phyloP scores from a whole-genome alignment of 2,113 vertebrate species.

The Callorhinus ursinus region DNA sequence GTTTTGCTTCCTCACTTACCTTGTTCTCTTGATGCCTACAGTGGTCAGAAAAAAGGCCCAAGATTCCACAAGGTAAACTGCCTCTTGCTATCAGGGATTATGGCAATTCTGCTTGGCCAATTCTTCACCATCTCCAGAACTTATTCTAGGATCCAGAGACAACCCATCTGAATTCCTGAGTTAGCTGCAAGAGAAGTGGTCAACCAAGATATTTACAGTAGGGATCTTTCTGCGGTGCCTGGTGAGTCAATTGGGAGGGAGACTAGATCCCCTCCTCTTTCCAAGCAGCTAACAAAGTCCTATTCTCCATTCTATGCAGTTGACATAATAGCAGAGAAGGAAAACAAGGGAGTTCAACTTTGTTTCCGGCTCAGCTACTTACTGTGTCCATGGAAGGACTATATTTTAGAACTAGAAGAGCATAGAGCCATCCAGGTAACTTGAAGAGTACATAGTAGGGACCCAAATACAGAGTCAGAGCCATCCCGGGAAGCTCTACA shows the following conservation, averaged over 20 bases:
- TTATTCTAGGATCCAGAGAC: neutral
- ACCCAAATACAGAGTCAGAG: neutral
- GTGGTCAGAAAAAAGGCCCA: neutral
- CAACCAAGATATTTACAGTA: neutral
- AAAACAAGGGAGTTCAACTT: neutral
- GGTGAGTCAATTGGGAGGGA: neutral
- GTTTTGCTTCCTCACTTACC: neutral
- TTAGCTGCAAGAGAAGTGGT: neutral
- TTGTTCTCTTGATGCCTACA: neutral
- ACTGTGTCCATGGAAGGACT: neutral
- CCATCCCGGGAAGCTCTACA: neutral
- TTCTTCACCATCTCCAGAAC: neutral
- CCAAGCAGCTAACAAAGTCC: neutral
- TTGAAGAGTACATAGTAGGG: neutral
- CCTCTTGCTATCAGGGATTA: neutral
- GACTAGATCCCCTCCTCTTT: neutral
- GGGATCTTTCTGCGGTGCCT: neutral
- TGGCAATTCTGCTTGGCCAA: neutral
- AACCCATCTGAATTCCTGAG: neutral
- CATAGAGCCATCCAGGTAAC: neutral
- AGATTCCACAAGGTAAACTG: neutral
- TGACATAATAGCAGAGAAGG: neutral
- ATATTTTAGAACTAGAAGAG: neutral
- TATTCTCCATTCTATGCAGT: neutral
- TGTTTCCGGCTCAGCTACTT: neutral